Evolutionary conservation across 2,797 vertebrate genomes (phyloP).

Genomic region (Semotilus atromaculatus): DNA sequence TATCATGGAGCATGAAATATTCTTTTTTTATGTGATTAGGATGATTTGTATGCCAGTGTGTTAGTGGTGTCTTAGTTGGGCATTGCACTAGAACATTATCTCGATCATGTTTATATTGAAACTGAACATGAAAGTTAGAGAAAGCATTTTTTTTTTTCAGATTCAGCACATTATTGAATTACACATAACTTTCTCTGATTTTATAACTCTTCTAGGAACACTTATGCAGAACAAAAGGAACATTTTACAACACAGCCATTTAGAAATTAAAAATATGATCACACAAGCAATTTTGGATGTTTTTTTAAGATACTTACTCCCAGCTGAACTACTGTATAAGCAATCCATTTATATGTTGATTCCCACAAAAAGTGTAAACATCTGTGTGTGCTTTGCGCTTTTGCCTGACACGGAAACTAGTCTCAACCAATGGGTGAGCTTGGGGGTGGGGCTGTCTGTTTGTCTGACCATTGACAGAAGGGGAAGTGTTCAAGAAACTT

Average conservation of each 20-base stretch:
- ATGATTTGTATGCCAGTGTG: neutral
- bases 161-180: neutral
- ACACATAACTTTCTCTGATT: neutral
- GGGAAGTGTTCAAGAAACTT: neutral
- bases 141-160: neutral
- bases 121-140: neutral
- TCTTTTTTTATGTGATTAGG: neutral
- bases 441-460: neutral
- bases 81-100: constrained; percentile 7
- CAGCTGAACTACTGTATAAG: neutral
- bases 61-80: neutral
- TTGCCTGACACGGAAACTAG: neutral
- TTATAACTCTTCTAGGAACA: neutral
- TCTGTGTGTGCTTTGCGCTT: neutral
- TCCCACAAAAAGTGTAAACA: neutral
- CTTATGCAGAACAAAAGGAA: neutral
- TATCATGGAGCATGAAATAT: neutral
- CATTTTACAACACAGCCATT: neutral
- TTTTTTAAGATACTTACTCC: neutral
- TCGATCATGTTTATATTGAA: neutral
- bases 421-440: neutral
- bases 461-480: neutral
- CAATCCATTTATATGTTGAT: neutral
- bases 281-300: neutral
- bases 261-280: neutral